Conservation (phyloP, 2,888 invertebrate genomes). For the Chironomus tentans region DNA sequence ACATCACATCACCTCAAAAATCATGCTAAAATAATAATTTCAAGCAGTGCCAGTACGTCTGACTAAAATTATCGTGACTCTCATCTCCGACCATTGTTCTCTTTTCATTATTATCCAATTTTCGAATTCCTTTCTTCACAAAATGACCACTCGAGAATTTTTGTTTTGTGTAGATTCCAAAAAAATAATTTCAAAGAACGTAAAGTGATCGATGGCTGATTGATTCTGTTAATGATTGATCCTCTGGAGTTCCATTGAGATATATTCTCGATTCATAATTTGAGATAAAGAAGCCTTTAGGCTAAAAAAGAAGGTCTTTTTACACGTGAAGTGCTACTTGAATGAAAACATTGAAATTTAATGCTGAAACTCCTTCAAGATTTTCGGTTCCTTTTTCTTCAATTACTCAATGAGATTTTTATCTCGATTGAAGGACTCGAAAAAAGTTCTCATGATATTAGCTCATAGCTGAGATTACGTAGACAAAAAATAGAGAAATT, state of each 20-base stretch:
- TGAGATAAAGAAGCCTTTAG: not conserved
- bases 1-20: no score
- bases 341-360: slow-evolving; percentile 23
- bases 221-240: slow-evolving; percentile 18
- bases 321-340: slow-evolving; percentile 23
- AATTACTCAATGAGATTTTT: not conserved
- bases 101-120: slow-evolving; percentile 17
- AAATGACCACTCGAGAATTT: slow-evolving; percentile 18
- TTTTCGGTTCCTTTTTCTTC: not conserved
- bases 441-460: not conserved
- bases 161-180: no score
- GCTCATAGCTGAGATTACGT: no score
- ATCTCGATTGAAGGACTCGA: not conserved
- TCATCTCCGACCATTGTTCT: not conserved
- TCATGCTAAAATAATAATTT: no score
- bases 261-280: not conserved
- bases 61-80: not conserved
- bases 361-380: not conserved
- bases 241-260: not conserved
- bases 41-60: no score
- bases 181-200: not conserved
- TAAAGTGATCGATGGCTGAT: slow-evolving; percentile 16
- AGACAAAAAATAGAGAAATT: no score
- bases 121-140: not conserved
- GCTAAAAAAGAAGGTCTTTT: not conserved